phyloP scores from a whole-genome alignment of 2,888 invertebrate species.

The Tortrix viridana region DNA sequence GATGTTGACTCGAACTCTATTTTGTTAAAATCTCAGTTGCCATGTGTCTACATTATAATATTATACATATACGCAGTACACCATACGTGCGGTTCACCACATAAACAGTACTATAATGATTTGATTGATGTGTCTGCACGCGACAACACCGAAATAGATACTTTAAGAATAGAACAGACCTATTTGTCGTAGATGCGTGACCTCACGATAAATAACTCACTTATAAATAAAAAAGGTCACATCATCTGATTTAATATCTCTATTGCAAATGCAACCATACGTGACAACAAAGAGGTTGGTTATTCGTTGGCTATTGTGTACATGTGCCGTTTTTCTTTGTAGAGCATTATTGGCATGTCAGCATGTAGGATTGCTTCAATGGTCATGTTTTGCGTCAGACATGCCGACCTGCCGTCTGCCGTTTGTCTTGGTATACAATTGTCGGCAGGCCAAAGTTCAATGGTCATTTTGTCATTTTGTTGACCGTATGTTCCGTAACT shows the following conservation, averaged over 20 bases:
- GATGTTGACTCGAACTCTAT: too few species aligned
- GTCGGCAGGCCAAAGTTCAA: background rate
- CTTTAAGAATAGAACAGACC: constrained; percentile 3
- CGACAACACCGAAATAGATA: constrained; percentile 1
- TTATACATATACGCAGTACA: too few species aligned
- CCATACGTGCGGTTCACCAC: background rate
- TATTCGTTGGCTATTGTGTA: too few species aligned
- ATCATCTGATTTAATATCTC: too few species aligned
- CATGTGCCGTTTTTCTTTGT: too few species aligned
- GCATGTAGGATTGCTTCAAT: background rate
- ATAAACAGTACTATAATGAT: background rate
- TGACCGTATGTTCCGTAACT: too few species aligned
- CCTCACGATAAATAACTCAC: constrained; percentile 3
- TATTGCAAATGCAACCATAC: too few species aligned
- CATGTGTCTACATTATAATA: too few species aligned
- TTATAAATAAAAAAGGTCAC: too few species aligned
- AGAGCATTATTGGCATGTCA: background rate
- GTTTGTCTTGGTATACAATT: too few species aligned
- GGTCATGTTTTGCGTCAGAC: background rate
- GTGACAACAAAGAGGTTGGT: too few species aligned
- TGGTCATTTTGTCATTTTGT: background rate
- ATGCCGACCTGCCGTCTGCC: background rate
- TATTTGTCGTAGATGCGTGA: constrained; percentile 10
- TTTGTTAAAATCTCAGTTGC: too few species aligned
- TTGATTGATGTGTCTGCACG: constrained; percentile 3